Conservation (phyloP, 1,140 invertebrate genomes). For the Batillaria attramentaria region DNA sequence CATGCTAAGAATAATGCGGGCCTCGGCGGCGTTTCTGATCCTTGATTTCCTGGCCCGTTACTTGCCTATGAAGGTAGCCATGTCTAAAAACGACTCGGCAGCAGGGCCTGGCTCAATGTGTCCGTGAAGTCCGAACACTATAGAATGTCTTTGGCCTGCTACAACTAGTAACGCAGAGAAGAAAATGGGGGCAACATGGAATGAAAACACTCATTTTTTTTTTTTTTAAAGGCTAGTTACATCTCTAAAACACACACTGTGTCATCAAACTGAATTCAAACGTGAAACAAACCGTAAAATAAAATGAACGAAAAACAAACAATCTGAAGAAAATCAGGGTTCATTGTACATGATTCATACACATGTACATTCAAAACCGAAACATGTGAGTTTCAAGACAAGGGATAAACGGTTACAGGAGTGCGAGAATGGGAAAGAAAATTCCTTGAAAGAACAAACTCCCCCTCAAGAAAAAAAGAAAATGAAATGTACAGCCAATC, state of each 20-base stretch:
- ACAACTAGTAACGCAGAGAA: constrained; percentile 25
- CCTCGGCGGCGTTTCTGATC: not conserved
- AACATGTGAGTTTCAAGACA: too few relatives aligned
- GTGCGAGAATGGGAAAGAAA: too few relatives aligned
- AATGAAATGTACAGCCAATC: too few relatives aligned
- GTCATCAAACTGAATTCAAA: not conserved
- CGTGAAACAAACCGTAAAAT: not conserved
- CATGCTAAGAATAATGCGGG: not conserved
- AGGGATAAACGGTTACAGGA: too few relatives aligned
- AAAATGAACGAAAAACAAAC: not conserved
- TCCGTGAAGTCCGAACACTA: constrained; percentile 48
- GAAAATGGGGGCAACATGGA: not conserved
- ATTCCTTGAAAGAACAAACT: too few relatives aligned
- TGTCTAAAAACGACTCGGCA: not conserved
- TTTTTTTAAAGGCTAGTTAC: too few relatives aligned
- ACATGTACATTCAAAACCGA: too few relatives aligned
- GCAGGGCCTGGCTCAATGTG: constrained; percentile 43
- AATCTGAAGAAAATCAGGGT: not conserved
- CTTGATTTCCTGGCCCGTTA: not conserved
- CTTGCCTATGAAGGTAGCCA: constrained; percentile 34
- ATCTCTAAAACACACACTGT: too few relatives aligned
- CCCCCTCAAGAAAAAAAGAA: too few relatives aligned
- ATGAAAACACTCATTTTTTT: too few relatives aligned
- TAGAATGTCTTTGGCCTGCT: constrained; percentile 43
- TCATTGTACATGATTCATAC: too few relatives aligned